Evolutionary conservation across 2,888 invertebrate species (phyloP).

Genomic region (Polydrusus tereticollis): DNA sequence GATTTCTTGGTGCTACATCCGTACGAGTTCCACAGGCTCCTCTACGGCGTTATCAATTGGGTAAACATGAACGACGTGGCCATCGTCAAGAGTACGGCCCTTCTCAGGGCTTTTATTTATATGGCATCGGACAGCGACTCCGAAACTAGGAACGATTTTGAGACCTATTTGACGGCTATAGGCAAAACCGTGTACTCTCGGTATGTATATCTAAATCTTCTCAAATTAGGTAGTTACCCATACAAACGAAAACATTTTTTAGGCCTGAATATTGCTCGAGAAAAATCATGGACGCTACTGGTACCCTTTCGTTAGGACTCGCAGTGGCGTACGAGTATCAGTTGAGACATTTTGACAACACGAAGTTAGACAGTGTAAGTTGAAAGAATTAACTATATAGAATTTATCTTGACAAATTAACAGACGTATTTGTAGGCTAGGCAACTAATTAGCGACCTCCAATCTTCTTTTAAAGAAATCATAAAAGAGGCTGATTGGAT

Average conservation of each 20-base stretch:
- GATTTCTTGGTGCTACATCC: conserved; percentile 55
- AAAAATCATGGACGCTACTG: conserved; percentile 60
- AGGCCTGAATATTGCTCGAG: conserved; percentile 65
- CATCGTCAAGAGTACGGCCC: conserved; percentile 62
- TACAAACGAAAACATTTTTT: no score
- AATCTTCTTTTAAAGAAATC: conserved; percentile 67
- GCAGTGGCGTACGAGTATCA: conserved; percentile 64
- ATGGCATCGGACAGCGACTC: conserved; percentile 63
- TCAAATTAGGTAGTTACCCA: no score
- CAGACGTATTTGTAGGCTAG: conserved; percentile 55
- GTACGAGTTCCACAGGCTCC: conserved; percentile 34
- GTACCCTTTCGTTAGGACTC: conserved; percentile 60
- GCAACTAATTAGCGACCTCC: conserved; percentile 67
- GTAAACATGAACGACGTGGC: conserved; percentile 57
- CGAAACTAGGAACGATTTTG: conserved; percentile 59
- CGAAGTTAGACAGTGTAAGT: conserved; percentile 60
- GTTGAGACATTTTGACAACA: conserved; percentile 59
- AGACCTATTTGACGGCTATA: conserved; percentile 54
- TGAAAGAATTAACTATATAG: not conserved
- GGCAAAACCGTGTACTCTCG: conserved; percentile 40
- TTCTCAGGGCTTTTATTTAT: conserved; percentile 62
- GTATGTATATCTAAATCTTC: conserved; percentile 17
- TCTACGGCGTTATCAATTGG: conserved; percentile 62
- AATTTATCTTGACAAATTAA: no score
- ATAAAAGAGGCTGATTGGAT: conserved; percentile 69